Evolutionary conservation across 2,797 vertebrate species (phyloP).

Genomic region (Sternotherus odoratus): DNA sequence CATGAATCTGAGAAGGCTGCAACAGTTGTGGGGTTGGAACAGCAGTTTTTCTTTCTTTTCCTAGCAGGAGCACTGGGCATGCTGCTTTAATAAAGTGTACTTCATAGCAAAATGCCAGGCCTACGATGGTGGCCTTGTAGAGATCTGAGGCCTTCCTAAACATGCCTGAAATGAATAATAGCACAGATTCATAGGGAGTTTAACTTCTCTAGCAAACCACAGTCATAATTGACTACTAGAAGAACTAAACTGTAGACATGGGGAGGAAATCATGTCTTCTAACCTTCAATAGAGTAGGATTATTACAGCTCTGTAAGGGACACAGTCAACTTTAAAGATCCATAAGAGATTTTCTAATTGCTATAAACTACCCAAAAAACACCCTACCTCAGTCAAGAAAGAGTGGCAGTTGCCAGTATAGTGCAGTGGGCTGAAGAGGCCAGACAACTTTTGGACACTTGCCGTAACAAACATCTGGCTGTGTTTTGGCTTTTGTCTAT

Average conservation of each 20-base stretch:
- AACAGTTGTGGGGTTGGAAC: neutral
- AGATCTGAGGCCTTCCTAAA: neutral
- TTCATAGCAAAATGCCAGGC: neutral
- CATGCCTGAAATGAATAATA: neutral
- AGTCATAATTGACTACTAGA: fast-evolving
- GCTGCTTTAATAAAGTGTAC: neutral
- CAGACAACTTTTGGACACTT: no score
- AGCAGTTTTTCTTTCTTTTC: neutral
- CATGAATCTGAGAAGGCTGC: neutral
- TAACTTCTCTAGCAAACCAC: neutral
- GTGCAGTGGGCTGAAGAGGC: neutral
- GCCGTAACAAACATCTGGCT: neutral
- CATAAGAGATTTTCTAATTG: no score
- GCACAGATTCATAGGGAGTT: no score
- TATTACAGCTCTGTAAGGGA: neutral
- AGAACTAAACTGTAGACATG: neutral
- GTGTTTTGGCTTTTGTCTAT: neutral
- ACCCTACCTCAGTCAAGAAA: no score
- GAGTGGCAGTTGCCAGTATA: neutral
- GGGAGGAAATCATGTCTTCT: neutral
- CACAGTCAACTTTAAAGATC: no score
- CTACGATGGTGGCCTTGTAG: neutral
- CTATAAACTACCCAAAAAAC: no score
- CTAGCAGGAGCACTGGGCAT: neutral
- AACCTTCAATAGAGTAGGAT: neutral